Percentiles rank a stretch among this genome's conserved stretches.
Evolutionary conservation across 2,888 invertebrate genomes (phyloP).

Genomic region (Aspidapion aeneum): DNA sequence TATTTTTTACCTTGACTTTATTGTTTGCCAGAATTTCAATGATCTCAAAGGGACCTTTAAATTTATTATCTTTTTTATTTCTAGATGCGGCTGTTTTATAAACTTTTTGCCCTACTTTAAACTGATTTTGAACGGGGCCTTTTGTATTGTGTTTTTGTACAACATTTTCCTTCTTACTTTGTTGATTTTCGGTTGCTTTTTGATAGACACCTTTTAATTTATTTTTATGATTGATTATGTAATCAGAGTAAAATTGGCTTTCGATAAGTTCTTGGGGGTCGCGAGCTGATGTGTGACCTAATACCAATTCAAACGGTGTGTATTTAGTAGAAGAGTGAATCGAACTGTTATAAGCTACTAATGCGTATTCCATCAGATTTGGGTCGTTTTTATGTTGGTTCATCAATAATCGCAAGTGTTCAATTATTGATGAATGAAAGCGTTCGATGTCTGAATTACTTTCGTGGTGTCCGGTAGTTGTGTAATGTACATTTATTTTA

Average conservation of each 20-base stretch:
- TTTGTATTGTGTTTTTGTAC: not conserved
- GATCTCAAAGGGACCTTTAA: not conserved
- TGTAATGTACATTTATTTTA: slow-evolving; percentile 7
- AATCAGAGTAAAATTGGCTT: not conserved
- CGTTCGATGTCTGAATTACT: slow-evolving; percentile 10
- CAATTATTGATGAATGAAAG: slow-evolving; percentile 8
- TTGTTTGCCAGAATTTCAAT: not conserved
- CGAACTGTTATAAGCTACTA: slow-evolving; percentile 5
- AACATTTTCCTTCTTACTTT: not conserved
- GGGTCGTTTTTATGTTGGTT: not conserved
- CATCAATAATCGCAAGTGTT: slow-evolving; percentile 9
- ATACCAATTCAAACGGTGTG: too few species aligned
- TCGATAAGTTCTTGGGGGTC: slow-evolving; percentile 4
- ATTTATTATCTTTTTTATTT: slow-evolving; percentile 2
- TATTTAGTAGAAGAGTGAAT: not conserved
- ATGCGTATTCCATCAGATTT: slow-evolving; percentile 3
- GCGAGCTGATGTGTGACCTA: too few species aligned
- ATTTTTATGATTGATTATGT: slow-evolving; percentile 1
- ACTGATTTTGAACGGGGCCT: not conserved
- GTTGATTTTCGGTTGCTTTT: not conserved
- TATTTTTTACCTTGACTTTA: slow-evolving; percentile 1
- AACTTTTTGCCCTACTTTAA: slow-evolving; percentile 1
- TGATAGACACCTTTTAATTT: slow-evolving; percentile 1
- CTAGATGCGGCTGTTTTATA: not conserved
- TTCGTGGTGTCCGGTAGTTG: slow-evolving; percentile 8